Base-by-base conservation (phyloP, 2,797 vertebrate species). In the Naso thynnoides region DNA sequence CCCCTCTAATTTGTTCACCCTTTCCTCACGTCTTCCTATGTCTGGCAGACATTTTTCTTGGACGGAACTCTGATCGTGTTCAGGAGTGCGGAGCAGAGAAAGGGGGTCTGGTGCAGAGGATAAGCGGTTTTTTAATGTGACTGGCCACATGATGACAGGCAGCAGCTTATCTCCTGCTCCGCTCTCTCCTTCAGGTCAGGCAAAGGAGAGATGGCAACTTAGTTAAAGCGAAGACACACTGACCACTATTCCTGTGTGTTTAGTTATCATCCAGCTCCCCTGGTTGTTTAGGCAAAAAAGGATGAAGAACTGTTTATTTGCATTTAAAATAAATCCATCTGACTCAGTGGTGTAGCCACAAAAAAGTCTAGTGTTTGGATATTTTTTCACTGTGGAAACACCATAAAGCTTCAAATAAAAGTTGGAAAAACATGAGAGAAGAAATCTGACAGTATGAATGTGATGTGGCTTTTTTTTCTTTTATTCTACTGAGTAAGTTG, bases 111-210 rank as follows among this genome's bases (percentile, higher is more conserved):
- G 39, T n/a, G 47, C 36, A 49, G 55, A 68, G 67, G 70, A 76
- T 38, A 60, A 70, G 49, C 50, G 39, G 50, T 64, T 65, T 73
- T 79, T 56, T 78, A 64, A 86, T 71, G 72, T 49, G 77, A 73
- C 55, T 27, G 33, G 58, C 65, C 73, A 66, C 61, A 18, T 45
- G 59, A 74, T 80, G 78, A 89, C 81, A 87, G 57, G 58, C 63
- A 45, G 64, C 68, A 79, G 70, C 42, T 70, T 56, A 79, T 71
- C 72, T 73, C 41, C 64, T 23, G n/a, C 21, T 14, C 52, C 41
- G 10, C 33, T 58, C 44, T 24, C 23, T 58, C 33, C 64, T 63
- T 23, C 42, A 38, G 33, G 18, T 52, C 8, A 21, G 21, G 5
- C 16, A 36, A 45, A 36, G 10, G 4, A 36, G 49, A 71, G 16